Conservation (phyloP, 2,113 vertebrate genomes). For the Perca flavescens region DNA sequence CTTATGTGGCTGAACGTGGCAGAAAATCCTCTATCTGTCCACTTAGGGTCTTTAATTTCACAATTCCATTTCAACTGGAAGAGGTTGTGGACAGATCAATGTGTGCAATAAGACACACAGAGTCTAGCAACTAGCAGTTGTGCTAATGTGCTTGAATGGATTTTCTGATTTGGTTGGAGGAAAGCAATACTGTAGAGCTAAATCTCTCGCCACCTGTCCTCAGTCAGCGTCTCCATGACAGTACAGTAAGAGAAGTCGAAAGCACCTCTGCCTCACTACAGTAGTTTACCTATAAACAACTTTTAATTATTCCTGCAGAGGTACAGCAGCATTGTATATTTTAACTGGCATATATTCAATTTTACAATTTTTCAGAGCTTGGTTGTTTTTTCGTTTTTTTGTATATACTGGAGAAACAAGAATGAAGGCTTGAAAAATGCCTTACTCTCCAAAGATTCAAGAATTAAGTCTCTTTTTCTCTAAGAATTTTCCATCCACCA, state of each 20-base stretch:
- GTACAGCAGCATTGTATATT: neutral
- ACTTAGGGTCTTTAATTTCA: constrained; percentile 73
- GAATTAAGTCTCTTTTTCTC: neutral
- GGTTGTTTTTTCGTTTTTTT: neutral
- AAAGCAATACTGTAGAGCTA: constrained; percentile 74
- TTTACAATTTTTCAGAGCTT: neutral
- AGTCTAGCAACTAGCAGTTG: constrained; percentile 76
- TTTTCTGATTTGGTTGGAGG: constrained; percentile 74
- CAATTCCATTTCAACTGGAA: constrained; percentile 76
- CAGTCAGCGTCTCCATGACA: constrained; percentile 64
- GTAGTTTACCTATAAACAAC: neutral
- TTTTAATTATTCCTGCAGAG: constrained; percentile 5
- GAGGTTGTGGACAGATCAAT: constrained; percentile 76
- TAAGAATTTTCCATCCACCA: neutral
- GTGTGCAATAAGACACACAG: constrained; percentile 81
- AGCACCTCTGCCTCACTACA: constrained; percentile 4
- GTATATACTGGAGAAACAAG: neutral
- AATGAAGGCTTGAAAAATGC: neutral
- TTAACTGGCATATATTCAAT: neutral
- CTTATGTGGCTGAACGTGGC: constrained; percentile 9
- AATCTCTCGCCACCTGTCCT: constrained; percentile 77
- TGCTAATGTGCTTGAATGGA: constrained; percentile 81
- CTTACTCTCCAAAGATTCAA: neutral
- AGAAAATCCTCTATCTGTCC: constrained; percentile 40
- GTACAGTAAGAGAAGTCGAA: constrained; percentile 33